Percentiles rank a stretch among this genome's conserved stretches.
Conservation (phyloP, 1,140 invertebrate species). For the Bombus waltoni region DNA sequence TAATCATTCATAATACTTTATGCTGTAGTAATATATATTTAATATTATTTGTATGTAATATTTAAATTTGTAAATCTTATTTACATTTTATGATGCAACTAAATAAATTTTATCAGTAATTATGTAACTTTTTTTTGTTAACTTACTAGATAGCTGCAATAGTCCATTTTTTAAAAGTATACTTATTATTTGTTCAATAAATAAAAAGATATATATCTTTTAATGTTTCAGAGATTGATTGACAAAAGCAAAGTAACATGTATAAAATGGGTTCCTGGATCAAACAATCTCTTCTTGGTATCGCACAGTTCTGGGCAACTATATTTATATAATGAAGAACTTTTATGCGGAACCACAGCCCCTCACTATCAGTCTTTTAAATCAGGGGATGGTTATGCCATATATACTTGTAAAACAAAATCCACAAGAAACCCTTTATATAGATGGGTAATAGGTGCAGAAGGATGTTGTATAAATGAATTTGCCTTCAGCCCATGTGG, state of each 20-base stretch:
- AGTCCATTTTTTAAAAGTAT: not conserved
- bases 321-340: constrained; percentile 98
- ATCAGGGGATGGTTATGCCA: constrained; percentile 95
- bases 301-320: constrained; percentile 98
- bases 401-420: constrained; percentile 98
- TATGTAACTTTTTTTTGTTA: not conserved
- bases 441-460: constrained; percentile 92
- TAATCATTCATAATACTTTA: not conserved
- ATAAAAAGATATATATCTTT: not conserved
- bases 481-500: constrained; percentile 98
- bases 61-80: constrained; percentile 33
- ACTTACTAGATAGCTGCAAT: not conserved
- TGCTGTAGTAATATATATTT: not conserved
- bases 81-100: constrained; percentile 65
- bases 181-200: not conserved
- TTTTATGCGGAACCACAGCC: constrained; percentile 91
- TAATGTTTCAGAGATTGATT: constrained; percentile 92
- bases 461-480: constrained; percentile 95
- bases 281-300: constrained; percentile 95
- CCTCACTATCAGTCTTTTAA: constrained; percentile 98
- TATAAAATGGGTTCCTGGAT: constrained; percentile 97
- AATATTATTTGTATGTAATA: not conserved
- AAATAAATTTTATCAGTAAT: constrained; percentile 16
- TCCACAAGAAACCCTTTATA: constrained; percentile 97
- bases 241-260: constrained; percentile 99